Evolutionary conservation across 1,140 invertebrate genomes (phyloP).

Genomic region (Drosophila funebris): DNA sequence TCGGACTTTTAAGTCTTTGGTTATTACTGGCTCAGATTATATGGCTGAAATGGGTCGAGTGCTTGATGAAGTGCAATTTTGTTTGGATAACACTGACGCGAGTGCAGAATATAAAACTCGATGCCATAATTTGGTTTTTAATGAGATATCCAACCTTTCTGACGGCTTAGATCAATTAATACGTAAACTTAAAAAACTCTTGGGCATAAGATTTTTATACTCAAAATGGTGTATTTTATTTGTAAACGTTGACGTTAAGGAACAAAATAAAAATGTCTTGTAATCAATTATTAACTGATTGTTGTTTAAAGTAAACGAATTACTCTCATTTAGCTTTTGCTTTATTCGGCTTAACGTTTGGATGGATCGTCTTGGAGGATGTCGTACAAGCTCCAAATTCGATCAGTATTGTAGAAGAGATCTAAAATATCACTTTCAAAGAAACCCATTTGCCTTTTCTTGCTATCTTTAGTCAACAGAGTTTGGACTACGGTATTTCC

Average conservation of each 20-base stretch:
- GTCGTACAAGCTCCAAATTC: no score
- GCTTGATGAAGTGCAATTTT: slow-evolving; percentile 37
- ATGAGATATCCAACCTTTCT: slow-evolving; percentile 32
- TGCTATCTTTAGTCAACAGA: no score
- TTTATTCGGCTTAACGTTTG: no score
- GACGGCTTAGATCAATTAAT: slow-evolving; percentile 9
- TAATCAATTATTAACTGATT: background rate
- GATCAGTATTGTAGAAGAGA: no score
- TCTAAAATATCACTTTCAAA: no score
- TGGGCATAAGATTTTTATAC: slow-evolving; percentile 47
- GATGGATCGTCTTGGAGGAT: no score
- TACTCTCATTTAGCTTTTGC: no score
- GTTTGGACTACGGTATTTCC: no score
- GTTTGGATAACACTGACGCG: slow-evolving; percentile 31
- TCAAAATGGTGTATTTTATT: slow-evolving; percentile 50
- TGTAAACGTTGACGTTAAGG: slow-evolving; percentile 29
- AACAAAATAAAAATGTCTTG: slow-evolving; percentile 15
- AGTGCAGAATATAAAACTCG: slow-evolving; percentile 20
- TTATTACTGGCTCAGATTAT: slow-evolving; percentile 20
- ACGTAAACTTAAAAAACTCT: slow-evolving; percentile 20
- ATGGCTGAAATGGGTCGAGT: slow-evolving; percentile 34
- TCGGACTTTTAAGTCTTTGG: slow-evolving; percentile 13
- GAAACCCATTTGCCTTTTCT: no score
- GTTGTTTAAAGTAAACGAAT: no score
- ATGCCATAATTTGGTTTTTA: slow-evolving; percentile 31